phyloP scores from a whole-genome alignment of 2,797 vertebrate genomes.

The Lithobates sylvaticus region DNA sequence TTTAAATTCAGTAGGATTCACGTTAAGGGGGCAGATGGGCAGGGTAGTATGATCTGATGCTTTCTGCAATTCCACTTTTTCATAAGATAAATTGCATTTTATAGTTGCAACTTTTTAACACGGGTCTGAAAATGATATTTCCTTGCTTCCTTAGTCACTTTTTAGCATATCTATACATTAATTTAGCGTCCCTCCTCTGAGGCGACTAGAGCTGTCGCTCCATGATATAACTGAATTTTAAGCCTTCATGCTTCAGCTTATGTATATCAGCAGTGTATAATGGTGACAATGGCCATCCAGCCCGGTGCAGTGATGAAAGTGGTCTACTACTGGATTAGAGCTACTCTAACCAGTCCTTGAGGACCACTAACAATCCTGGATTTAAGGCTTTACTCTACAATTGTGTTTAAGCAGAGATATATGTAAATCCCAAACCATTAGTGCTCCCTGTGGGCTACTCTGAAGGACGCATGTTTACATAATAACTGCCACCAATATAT shows the following conservation, averaged over 20 bases:
- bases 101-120: too few species aligned
- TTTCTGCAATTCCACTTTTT: not conserved
- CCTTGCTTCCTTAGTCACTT: not conserved
- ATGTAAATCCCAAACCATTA: slow-evolving; percentile 43
- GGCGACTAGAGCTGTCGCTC: not conserved
- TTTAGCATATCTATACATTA: not conserved
- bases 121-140: not conserved
- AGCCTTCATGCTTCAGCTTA: not conserved
- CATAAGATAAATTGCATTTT: not conserved
- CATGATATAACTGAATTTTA: not conserved
- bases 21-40: too few species aligned
- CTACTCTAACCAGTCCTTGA: slow-evolving; percentile 38
- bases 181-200: not conserved
- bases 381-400: slow-evolving; percentile 44
- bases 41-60: not conserved
- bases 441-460: slow-evolving; percentile 31
- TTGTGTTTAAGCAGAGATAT: slow-evolving; percentile 33
- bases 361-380: slow-evolving; percentile 32
- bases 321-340: slow-evolving; percentile 45
- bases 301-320: slow-evolving; percentile 21
- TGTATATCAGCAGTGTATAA: not conserved
- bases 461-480: slow-evolving; percentile 6
- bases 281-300: not conserved
- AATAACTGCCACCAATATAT: not conserved
- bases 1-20: not conserved